Percentiles rank a stretch among this genome's conserved stretches.
phyloP scores from a whole-genome alignment of 2,888 invertebrate genomes.

The Tipula lateralis region DNA sequence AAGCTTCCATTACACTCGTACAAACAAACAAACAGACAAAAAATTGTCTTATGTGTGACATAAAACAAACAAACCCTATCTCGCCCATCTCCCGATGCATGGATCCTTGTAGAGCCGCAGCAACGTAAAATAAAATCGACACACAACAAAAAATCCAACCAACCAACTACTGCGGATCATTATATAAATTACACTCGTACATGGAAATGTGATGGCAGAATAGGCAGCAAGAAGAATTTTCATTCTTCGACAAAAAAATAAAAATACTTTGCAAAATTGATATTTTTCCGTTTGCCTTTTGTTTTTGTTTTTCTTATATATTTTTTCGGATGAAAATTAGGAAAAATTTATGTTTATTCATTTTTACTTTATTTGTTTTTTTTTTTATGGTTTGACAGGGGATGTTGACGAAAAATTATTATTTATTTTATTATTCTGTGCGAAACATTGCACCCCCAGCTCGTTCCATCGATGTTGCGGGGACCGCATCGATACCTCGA shows the following conservation, averaged over 20 bases:
- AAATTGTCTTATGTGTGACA: not conserved
- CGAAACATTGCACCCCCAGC: not conserved
- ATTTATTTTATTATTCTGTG: not conserved
- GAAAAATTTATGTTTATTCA: not conserved
- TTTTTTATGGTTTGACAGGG: not conserved
- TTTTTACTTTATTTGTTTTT: no score
- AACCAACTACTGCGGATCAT: not conserved
- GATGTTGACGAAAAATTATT: not conserved
- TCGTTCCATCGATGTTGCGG: not conserved
- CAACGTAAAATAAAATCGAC: not conserved
- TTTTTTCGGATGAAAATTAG: not conserved
- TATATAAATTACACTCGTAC: no score
- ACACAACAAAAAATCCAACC: no score
- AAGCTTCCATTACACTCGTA: not conserved
- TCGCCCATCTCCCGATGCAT: not conserved
- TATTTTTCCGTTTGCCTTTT: not conserved
- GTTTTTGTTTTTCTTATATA: not conserved
- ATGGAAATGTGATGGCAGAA: not conserved
- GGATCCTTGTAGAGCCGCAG: not conserved
- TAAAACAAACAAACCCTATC: not conserved
- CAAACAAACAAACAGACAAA: not conserved
- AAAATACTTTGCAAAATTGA: constrained; percentile 13
- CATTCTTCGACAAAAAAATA: not conserved
- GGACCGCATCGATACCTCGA: not conserved
- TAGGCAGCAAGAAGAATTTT: not conserved